Evolutionary conservation across 2,797 vertebrate genomes (phyloP), one percentile per base, ranked within the genome.

Genomic region (Heliangelus exortis): DNA sequence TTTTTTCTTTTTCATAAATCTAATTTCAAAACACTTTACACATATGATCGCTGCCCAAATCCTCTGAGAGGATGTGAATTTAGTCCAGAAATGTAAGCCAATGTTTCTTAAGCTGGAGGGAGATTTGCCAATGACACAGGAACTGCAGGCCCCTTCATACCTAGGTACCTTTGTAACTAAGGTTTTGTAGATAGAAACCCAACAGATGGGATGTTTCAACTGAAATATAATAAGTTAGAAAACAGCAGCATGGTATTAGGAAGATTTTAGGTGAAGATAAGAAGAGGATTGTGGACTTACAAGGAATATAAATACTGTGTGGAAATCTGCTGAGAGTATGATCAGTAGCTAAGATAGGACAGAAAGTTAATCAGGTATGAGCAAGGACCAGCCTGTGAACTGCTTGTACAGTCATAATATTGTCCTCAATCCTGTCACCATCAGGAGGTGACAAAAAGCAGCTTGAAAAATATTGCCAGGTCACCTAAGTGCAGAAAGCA

Each of bases 1-100:
- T 19, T 47, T 47, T 47, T 19, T 47, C 17, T 47, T 47, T 19
- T 47, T 20, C 45, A 16, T 36, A 73, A 66, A 29, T 45, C 57
- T 59, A 12, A 31, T 88, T 95, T 81, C 31, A 88, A 94, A 92
- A 33, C 31, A 83, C 34, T 45, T 65, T 41, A 67, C 4, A 18
- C 18, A 50, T 67, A 73, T 14, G 57, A 86, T 39, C 31, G 61
- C 20, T 65, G 31, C 8, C 51, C 34, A 50, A 89, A 82, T 33
- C 33, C 26, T 81, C 73, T 54, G 25, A 22, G 23, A 72, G 47
- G 14, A 63, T 26, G 33, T 75, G 58, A 89, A 61, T 50, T 19
- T 62, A 43, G 20, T 47, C 81, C 91, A 91, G 74, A 92, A 94
- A 76, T 3, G 6, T 34, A 2, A 87, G 63, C 47, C 85, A 90